These are phyloP conservation scores for Deroplatys truncata DNA, from an alignment of 2,888 invertebrate species.

Conservation along the genomic window DNA sequence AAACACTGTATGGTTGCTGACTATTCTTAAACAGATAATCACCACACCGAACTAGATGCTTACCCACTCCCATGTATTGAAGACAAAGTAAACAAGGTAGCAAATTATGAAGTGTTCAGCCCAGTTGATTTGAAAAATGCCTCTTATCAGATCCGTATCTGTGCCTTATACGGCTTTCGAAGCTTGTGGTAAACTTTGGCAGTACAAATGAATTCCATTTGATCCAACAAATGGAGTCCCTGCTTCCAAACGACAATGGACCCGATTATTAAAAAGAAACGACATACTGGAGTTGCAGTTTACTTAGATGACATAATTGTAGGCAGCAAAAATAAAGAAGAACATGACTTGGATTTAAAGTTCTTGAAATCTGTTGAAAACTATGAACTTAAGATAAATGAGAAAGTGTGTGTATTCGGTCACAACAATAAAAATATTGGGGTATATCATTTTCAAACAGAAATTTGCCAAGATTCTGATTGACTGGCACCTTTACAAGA, in stretches of 20 bases:
- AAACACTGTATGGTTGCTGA: conserved; percentile 33
- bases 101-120: conserved; percentile 17
- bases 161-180: conserved; percentile 18
- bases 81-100: conserved; percentile 15
- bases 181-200: conserved; percentile 23
- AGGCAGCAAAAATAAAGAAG: conserved; percentile 25
- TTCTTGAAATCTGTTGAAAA: not conserved
- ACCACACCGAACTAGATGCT: conserved; percentile 31
- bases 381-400: not conserved
- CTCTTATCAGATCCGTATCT: conserved; percentile 30
- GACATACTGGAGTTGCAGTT: conserved; percentile 14
- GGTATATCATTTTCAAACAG: not conserved
- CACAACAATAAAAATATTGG: not conserved
- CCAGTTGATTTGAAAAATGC: conserved; percentile 28
- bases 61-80: conserved; percentile 29
- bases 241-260: conserved; percentile 2
- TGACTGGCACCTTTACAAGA: not conserved
- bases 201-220: conserved; percentile 28
- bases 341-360: conserved; percentile 23
- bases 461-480: not conserved
- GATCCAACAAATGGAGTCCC: conserved; percentile 30
- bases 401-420: not conserved
- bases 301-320: conserved; percentile 29
- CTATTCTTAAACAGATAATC: conserved; percentile 34
- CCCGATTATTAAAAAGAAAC: not conserved